Evolutionary conservation across 2,113 vertebrate genomes (phyloP).

Genomic region (Chelonoidis abingdonii): DNA sequence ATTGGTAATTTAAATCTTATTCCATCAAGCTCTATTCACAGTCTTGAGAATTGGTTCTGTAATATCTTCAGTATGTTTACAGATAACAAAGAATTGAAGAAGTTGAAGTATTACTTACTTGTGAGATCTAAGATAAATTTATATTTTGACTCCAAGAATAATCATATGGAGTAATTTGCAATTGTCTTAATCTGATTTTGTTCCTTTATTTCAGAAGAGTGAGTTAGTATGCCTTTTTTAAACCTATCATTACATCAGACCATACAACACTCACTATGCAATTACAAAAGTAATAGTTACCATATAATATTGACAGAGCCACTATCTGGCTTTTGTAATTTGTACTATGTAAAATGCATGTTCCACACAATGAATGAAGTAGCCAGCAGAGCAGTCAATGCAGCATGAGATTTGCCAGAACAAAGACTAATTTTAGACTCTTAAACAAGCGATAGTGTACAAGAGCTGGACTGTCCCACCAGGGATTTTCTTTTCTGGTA

Average conservation of each 20-base stretch:
- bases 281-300: slow-evolving; percentile 75
- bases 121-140: slow-evolving; percentile 10
- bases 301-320: slow-evolving; percentile 68
- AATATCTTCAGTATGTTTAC: background rate
- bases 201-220: slow-evolving; percentile 52
- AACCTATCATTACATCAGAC: slow-evolving; percentile 76
- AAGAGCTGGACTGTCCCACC: slow-evolving; percentile 59
- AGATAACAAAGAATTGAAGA: background rate
- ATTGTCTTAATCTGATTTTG: slow-evolving; percentile 41
- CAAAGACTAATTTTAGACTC: slow-evolving; percentile 56
- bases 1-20: slow-evolving; percentile 21
- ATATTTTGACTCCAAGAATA: slow-evolving; percentile 41
- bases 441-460: slow-evolving; percentile 24
- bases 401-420: slow-evolving; percentile 63
- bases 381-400: slow-evolving; percentile 55
- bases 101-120: slow-evolving; percentile 35
- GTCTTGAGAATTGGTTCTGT: slow-evolving; percentile 5
- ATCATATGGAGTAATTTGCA: slow-evolving; percentile 54
- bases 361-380: slow-evolving; percentile 70
- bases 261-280: slow-evolving; percentile 65
- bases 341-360: slow-evolving; percentile 59
- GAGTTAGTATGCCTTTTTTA: slow-evolving; percentile 72
- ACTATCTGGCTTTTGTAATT: slow-evolving; percentile 62
- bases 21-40: slow-evolving; percentile 3
- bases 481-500: slow-evolving; percentile 22